Evolutionary conservation across 2,888 invertebrate genomes (phyloP).

Genomic region (Lasioglossum marginatum): DNA sequence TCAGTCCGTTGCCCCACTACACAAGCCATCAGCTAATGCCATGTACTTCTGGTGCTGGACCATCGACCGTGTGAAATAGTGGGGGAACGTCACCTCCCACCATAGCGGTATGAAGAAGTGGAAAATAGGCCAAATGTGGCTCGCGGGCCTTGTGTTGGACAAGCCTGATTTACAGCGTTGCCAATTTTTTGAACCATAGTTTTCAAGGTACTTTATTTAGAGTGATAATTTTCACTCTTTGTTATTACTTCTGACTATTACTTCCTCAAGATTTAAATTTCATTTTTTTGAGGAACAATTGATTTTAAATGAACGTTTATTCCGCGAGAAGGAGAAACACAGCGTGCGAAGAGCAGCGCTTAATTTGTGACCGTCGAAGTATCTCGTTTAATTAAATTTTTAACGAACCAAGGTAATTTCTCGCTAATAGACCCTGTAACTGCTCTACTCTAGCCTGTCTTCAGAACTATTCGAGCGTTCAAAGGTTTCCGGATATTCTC

Average conservation of each 20-base stretch:
- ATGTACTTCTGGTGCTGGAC: too few species aligned
- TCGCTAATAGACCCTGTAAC: slow-evolving; percentile 19
- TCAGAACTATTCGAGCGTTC: neutral
- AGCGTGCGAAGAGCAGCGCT: neutral
- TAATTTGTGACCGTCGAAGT: slow-evolving; percentile 36
- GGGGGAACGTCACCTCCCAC: too few species aligned
- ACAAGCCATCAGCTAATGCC: too few species aligned
- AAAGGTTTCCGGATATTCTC: neutral
- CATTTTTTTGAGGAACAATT: neutral
- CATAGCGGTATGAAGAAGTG: too few species aligned
- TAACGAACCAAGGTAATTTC: slow-evolving; percentile 19
- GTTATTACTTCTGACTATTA: too few species aligned
- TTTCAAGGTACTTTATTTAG: neutral
- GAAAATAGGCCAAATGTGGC: too few species aligned
- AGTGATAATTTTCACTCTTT: too few species aligned
- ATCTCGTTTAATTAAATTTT: slow-evolving; percentile 46
- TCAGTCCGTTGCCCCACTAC: too few species aligned
- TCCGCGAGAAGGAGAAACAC: neutral
- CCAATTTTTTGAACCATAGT: neutral
- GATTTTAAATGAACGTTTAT: neutral
- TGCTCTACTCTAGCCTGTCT: slow-evolving; percentile 4
- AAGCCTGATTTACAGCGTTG: neutral
- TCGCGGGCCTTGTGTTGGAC: too few species aligned
- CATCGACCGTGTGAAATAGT: too few species aligned
- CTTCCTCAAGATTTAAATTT: neutral